A percentile compares a stretch with the other conserved stretches of the same genome.
Evolutionary conservation across 1,140 invertebrate genomes (phyloP).

Genomic region (Meloidogyne chitwoodi): DNA sequence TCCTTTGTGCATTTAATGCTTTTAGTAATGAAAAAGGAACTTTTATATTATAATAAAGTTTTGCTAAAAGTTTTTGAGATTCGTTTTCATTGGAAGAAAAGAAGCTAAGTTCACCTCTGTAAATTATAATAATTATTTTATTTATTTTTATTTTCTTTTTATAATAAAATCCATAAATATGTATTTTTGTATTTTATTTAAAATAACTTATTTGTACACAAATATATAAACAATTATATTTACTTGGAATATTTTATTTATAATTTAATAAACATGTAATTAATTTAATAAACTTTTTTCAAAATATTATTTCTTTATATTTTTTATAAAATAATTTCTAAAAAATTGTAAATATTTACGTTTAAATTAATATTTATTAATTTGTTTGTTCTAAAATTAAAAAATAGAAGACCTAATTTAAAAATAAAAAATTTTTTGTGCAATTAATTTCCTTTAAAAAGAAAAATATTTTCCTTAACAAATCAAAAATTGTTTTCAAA

Average conservation of each 20-base stretch:
- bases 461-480: background rate
- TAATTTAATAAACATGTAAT: no score
- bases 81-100: background rate
- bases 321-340: no score
- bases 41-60: slow-evolving; percentile 29
- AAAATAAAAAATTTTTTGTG: background rate
- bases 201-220: no score
- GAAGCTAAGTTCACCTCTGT: slow-evolving; percentile 15
- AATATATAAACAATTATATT: no score
- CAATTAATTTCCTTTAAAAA: background rate
- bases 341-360: background rate
- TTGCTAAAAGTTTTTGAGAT: slow-evolving; percentile 19
- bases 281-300: no score
- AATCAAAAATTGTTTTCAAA: no score
- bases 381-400: background rate
- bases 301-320: no score
- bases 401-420: background rate
- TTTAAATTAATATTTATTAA: background rate
- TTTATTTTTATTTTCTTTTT: background rate
- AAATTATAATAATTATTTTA: background rate
- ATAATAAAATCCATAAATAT: no score
- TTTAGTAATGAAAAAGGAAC: slow-evolving; percentile 36
- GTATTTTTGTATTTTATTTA: no score
- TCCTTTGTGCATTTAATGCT: slow-evolving; percentile 42
- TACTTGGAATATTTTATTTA: no score